A percentile compares a stretch with the other conserved stretches of the same genome.
Evolutionary conservation across 2,888 invertebrate genomes (phyloP).

Genomic region (Adineta ricciae): DNA sequence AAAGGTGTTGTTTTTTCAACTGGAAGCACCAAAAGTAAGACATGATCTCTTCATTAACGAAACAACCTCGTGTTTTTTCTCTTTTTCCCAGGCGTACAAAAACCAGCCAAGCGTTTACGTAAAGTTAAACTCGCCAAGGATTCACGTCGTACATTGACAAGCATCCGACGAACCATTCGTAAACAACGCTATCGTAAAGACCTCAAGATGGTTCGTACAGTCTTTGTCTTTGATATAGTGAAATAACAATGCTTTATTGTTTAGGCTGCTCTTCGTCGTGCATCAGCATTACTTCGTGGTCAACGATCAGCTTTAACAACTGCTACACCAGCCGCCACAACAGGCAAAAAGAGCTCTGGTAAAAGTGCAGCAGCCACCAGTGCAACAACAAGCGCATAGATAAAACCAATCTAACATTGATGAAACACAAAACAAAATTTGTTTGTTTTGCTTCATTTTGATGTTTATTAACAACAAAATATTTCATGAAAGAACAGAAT

Average conservation of each 20-base stretch:
- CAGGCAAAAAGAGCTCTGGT: not conserved
- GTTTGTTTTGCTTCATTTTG: not conserved
- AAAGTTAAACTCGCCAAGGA: constrained; percentile 70
- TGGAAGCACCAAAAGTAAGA: constrained; percentile 53
- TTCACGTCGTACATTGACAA: constrained; percentile 71
- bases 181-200: constrained; percentile 78
- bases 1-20: constrained; percentile 80
- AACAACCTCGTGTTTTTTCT: not conserved
- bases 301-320: constrained; percentile 53
- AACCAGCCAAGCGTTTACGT: constrained; percentile 67
- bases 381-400: not conserved
- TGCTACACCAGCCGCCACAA: not conserved
- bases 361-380: not conserved
- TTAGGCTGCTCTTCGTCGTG: constrained; percentile 70
- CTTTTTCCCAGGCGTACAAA: constrained; percentile 55
- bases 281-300: constrained; percentile 80
- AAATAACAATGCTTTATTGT: not conserved
- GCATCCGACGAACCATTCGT: constrained; percentile 68
- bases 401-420: not conserved
- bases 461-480: not conserved
- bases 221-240: not conserved
- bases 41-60: not conserved
- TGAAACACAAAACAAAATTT: not conserved
- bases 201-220: constrained; percentile 57
- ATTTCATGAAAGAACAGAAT: not conserved